These are phyloP conservation scores for Eumacrocentrus americanus DNA, from an alignment of 2,888 invertebrate genomes.

Conservation along the genomic window DNA sequence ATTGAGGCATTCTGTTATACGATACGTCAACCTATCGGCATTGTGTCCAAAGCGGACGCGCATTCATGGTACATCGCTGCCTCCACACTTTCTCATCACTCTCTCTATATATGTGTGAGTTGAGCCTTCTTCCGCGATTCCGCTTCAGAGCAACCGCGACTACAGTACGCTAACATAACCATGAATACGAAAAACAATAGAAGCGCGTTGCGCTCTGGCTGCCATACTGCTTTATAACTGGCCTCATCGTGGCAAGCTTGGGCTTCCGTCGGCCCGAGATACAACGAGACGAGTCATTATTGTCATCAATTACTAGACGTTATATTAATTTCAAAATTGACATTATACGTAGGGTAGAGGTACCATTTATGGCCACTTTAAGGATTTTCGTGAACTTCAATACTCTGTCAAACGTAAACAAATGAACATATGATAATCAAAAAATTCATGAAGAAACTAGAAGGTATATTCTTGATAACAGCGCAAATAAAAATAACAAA, in stretches of 20 bases:
- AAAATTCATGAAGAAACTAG: too few species aligned
- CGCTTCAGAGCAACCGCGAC: neutral
- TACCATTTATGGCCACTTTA: neutral
- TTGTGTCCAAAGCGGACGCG: constrained; percentile 32
- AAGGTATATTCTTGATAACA: too few species aligned
- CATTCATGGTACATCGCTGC: constrained; percentile 29
- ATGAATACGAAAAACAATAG: constrained; percentile 22
- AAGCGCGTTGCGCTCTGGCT: constrained; percentile 22
- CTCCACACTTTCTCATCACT: constrained; percentile 19
- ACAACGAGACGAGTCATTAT: neutral
- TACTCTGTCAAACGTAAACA: too few species aligned
- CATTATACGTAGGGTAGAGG: neutral
- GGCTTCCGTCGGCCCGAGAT: neutral
- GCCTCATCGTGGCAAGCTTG: neutral
- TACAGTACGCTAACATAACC: constrained; percentile 6
- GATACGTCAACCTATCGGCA: constrained; percentile 37
- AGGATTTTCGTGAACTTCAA: too few species aligned
- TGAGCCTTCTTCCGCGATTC: constrained; percentile 16
- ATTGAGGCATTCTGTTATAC: constrained; percentile 48
- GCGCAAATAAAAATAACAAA: too few species aligned
- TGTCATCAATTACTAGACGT: neutral
- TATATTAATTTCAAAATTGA: too few species aligned
- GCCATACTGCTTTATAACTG: constrained; percentile 4
- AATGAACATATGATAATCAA: too few species aligned
- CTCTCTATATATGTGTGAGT: neutral